Conservation (phyloP, 2,113 vertebrate genomes). For the Polypterus bichir region DNA sequence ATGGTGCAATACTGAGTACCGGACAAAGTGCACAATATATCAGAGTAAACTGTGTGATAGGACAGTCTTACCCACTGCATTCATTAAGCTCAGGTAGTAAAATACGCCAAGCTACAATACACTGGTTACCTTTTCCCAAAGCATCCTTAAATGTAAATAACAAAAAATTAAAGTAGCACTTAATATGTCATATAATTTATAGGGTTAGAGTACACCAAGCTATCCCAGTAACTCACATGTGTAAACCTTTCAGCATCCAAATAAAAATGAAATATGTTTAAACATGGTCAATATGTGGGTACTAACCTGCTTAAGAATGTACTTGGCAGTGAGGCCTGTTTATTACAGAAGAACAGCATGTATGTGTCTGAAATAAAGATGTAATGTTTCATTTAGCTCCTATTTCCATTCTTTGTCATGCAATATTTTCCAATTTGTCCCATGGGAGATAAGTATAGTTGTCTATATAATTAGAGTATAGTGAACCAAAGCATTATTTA, state of each 20-base stretch:
- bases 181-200: not conserved
- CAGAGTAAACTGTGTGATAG: conserved; percentile 29
- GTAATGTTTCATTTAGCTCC: no score
- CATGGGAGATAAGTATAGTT: not conserved
- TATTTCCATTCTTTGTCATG: no score
- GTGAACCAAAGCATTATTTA: not conserved
- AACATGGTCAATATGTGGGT: no score
- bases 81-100: not conserved
- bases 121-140: not conserved
- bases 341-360: not conserved
- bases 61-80: not conserved
- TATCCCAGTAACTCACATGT: no score
- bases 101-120: not conserved
- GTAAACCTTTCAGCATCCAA: no score
- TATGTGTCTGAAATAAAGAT: not conserved
- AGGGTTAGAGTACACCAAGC: not conserved
- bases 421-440: no score
- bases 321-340: not conserved
- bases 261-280: no score
- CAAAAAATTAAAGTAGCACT: not conserved
- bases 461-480: not conserved
- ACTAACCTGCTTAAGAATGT: not conserved
- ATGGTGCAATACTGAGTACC: not conserved
- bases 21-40: conserved; percentile 29
- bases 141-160: not conserved